A percentile compares a stretch with the other conserved stretches of the same genome.
Conservation (phyloP, 92 coral and sea anemone species). For the Metridium senile region DNA sequence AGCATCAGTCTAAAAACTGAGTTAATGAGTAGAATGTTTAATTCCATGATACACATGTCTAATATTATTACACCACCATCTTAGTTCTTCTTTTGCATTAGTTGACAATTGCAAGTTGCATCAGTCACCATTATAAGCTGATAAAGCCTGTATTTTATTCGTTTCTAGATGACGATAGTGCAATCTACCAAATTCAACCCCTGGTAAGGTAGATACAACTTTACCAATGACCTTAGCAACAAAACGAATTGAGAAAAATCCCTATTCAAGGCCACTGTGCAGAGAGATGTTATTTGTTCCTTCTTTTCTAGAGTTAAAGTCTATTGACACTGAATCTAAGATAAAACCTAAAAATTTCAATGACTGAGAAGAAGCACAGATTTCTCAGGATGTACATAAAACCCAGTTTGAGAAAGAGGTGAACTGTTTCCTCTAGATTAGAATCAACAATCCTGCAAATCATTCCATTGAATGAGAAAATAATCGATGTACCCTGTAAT, state of each 20-base stretch:
- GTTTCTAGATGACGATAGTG: not conserved
- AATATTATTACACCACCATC: constrained; percentile 32
- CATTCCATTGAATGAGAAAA: no score
- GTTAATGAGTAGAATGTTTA: no score
- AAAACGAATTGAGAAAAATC: constrained; percentile 9
- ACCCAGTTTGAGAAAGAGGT: no score
- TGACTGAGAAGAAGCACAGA: constrained; percentile 37
- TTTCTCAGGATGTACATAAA: no score
- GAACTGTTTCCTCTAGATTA: no score
- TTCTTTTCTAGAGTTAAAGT: constrained; percentile 20
- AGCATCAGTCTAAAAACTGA: no score
- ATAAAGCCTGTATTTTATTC: not conserved
- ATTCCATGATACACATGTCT: not conserved
- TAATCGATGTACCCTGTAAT: no score
- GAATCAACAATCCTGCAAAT: no score
- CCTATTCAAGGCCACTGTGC: not conserved
- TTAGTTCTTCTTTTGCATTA: constrained; percentile 37
- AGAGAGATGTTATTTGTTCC: not conserved
- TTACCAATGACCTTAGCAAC: constrained; percentile 8
- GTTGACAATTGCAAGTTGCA: constrained; percentile 26
- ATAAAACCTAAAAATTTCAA: constrained; percentile 30
- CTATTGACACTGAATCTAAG: constrained; percentile 38
- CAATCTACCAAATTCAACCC: not conserved
- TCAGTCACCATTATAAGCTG: not conserved
- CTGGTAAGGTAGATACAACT: not conserved